These are phyloP conservation scores for Punctoribates punctum DNA, from an alignment of 2,888 invertebrate species.

Conservation along the genomic window DNA sequence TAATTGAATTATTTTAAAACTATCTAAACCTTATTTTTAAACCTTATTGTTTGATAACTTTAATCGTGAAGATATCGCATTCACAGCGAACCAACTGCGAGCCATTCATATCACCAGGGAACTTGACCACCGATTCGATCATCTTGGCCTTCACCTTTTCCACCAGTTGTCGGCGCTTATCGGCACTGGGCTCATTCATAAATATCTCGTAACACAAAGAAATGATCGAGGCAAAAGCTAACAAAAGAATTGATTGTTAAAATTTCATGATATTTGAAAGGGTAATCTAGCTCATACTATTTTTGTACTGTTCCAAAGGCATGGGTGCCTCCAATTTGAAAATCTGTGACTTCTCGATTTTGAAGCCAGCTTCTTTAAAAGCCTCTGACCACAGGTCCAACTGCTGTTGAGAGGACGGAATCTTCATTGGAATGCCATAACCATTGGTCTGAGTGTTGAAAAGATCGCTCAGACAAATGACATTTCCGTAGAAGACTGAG, in stretches of 20 bases:
- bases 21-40: not conserved
- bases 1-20: too few species aligned
- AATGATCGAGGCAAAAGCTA: not conserved
- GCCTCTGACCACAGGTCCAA: not conserved
- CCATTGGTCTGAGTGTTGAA: not conserved
- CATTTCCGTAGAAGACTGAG: slow-evolving; percentile 7
- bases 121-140: not conserved
- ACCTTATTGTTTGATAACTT: not conserved
- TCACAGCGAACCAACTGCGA: not conserved
- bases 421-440: not conserved
- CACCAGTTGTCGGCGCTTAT: not conserved
- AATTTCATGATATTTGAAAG: not conserved
- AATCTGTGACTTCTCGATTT: not conserved
- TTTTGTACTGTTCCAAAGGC: not conserved
- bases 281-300: too few species aligned
- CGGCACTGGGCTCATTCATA: not conserved
- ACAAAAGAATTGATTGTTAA: too few species aligned
- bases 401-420: not conserved
- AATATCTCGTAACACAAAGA: not conserved
- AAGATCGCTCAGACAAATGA: not conserved
- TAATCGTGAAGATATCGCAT: not conserved
- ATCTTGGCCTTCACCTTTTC: not conserved
- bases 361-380: not conserved
- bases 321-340: not conserved
- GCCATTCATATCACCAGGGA: not conserved